Conservation (phyloP, 1,140 invertebrate genomes). For the Eufriesea mexicana region DNA sequence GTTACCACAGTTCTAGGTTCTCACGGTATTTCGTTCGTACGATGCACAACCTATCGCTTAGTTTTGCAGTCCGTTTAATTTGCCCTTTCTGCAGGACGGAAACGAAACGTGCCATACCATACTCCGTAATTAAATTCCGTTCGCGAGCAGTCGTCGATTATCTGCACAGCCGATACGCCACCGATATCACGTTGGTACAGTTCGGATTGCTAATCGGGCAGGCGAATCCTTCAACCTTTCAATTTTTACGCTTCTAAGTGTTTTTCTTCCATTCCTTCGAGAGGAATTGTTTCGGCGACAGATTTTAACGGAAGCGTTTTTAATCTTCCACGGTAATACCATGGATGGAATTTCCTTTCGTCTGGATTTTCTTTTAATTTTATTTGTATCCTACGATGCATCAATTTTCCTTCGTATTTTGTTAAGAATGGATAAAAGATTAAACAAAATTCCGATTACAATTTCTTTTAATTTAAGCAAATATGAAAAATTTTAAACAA, state of each 20-base stretch:
- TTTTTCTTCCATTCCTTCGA: not conserved
- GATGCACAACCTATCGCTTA: constrained; percentile 3
- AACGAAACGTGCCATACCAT: not conserved
- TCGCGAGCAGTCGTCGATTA: constrained; percentile 19
- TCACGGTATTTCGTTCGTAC: not conserved
- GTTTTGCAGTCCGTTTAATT: constrained; percentile 27
- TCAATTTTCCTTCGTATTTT: too few relatives aligned
- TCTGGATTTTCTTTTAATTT: too few relatives aligned
- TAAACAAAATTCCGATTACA: too few relatives aligned
- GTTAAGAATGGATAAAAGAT: too few relatives aligned
- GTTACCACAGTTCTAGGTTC: not conserved
- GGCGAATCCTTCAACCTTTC: not conserved
- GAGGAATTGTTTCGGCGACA: too few relatives aligned
- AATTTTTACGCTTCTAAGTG: not conserved
- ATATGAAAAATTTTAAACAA: too few relatives aligned
- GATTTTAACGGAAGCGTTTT: too few relatives aligned
- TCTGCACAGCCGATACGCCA: constrained; percentile 31
- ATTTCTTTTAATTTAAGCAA: too few relatives aligned
- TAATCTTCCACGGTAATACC: too few relatives aligned
- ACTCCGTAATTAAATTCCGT: constrained; percentile 28
- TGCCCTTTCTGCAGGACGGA: not conserved
- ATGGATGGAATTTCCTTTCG: too few relatives aligned
- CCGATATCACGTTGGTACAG: not conserved
- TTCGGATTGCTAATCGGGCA: not conserved
- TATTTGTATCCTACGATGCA: too few relatives aligned